phyloP scores from a whole-genome alignment of 2,113 vertebrate species.

The Gallinago media region DNA sequence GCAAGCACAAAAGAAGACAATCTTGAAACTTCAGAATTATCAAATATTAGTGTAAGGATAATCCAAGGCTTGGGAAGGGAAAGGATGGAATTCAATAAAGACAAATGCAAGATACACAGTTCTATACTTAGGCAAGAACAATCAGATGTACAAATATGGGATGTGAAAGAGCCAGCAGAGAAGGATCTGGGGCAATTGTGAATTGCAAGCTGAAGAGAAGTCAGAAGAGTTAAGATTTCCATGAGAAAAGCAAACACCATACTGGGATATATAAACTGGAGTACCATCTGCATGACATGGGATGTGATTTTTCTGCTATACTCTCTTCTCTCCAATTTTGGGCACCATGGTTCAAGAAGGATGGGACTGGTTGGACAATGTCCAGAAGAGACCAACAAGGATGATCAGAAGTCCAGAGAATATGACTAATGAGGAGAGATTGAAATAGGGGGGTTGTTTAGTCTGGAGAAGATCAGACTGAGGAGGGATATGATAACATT shows the following conservation, averaged over 20 bases:
- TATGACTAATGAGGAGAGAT: slow-evolving; percentile 23
- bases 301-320: background rate
- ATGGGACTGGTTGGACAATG: background rate
- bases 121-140: slow-evolving; percentile 5
- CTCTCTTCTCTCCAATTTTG: slow-evolving; percentile 14
- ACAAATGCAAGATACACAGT: background rate
- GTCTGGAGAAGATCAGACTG: slow-evolving; percentile 31
- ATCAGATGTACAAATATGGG: background rate
- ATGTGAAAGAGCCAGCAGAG: background rate
- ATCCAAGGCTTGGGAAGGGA: background rate
- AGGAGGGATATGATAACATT: background rate
- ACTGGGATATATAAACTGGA: background rate
- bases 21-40: background rate
- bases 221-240: background rate
- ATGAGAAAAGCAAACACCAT: slow-evolving; percentile 10
- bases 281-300: background rate
- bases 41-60: background rate
- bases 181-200: background rate
- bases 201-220: background rate
- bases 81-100: background rate
- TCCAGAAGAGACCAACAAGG: background rate
- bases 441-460: slow-evolving; percentile 22
- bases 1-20: background rate
- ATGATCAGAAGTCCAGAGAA: slow-evolving; percentile 22
- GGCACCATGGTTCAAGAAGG: background rate